Base-by-base conservation (phyloP, 1,140 invertebrate genomes). In the Zaprionus vittiger region DNA sequence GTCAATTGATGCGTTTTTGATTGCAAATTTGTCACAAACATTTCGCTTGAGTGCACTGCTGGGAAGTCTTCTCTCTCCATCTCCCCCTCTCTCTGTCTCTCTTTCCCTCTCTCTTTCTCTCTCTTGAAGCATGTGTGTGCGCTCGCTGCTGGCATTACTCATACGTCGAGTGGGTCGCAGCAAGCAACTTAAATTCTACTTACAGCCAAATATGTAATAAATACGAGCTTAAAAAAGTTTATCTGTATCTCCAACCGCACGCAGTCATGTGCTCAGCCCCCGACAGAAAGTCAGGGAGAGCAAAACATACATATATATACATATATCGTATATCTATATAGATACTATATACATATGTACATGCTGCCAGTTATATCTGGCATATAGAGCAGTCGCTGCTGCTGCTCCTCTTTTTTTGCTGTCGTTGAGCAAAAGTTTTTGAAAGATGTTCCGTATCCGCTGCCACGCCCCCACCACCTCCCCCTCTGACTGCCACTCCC, bases 171-270 rank as follows among this genome's bases (percentile, higher is more conserved):
- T 47, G 67, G 31, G 55, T 52, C 26, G 71, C 86, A 85, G 85
- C 85, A 90, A 89, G 76, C 85, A 89, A 89, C 85, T 89, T 90
- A 89, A 89, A 90, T 91, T 91, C 85, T 82, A 90, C 85, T 89
- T 89, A 89, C 85, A 85, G 85, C 79, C 85, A 90, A 89, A 89
- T 90, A 89, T 89, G 85, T 90, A 90, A 89, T 89, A 89, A 90
- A 89, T 89, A 90, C 84, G 73, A 90, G 84, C 84, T 89, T 90
- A 90, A 89, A 90, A 89, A 89, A 90, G 81, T 89, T 89, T 89
- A 90, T 90, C 84, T 89, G 84, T 89, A 90, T 89, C 41, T 89
- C 90, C 84, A 90, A 89, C 84, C 84, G 66, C 84, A 89, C 84
- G 84, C 83, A 87, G 83, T 89, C 84, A 89, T 87, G 84, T 87